These are phyloP conservation scores for Papilio gigon DNA, from an alignment of 2,888 invertebrate genomes.

Conservation along the genomic window DNA sequence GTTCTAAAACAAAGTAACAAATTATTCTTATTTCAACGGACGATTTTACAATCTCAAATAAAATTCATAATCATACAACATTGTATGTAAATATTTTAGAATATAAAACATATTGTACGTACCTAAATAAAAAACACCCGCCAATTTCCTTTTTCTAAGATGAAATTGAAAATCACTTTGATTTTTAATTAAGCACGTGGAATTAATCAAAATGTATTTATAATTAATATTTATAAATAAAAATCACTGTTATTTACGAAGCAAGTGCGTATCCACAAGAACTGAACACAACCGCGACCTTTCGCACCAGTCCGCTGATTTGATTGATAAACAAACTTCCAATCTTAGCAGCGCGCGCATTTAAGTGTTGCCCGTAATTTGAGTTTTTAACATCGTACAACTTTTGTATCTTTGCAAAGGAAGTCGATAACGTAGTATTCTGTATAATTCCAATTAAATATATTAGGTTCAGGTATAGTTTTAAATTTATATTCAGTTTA, in stretches of 20 bases:
- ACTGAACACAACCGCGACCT: conserved; percentile 34
- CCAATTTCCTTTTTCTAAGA: conserved; percentile 13
- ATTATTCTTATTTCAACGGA: neutral
- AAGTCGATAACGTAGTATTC: neutral
- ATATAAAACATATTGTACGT: conserved; percentile 1
- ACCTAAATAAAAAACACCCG: conserved; percentile 19
- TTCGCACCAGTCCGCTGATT: conserved; percentile 44
- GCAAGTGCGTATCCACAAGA: conserved; percentile 37
- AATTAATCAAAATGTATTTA: conserved; percentile 13
- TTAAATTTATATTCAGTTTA: neutral
- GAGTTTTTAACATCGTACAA: neutral
- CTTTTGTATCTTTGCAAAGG: neutral
- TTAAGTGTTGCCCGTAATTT: conserved; percentile 55
- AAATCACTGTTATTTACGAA: conserved; percentile 38
- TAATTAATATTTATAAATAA: conserved; percentile 15
- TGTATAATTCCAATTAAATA: neutral
- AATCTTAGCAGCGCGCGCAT: conserved; percentile 76
- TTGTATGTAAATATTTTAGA: neutral
- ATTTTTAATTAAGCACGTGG: neutral
- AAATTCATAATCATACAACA: neutral
- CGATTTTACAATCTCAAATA: neutral
- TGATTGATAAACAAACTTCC: conserved; percentile 80
- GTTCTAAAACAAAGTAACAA: neutral
- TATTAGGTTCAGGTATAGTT: neutral
- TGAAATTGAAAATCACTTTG: conserved; percentile 5